Evolutionary conservation across 2,113 vertebrate genomes (phyloP).

Genomic region (Gadus macrocephalus): DNA sequence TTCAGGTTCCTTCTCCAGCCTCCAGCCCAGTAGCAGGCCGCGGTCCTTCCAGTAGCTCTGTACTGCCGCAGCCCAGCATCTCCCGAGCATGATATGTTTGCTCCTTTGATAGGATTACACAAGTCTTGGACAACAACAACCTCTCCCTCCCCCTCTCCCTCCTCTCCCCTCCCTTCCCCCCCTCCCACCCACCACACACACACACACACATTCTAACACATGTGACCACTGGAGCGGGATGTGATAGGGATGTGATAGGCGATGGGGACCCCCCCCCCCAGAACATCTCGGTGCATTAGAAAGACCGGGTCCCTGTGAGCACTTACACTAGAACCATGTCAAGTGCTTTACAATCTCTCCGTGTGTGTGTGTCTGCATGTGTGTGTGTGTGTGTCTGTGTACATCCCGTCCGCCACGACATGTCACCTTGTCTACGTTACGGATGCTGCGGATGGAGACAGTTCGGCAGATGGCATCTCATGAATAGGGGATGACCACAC

Average conservation of each 20-base stretch:
- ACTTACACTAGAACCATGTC: neutral
- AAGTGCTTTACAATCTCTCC: constrained; percentile 28
- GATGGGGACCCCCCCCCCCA: neutral
- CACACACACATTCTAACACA: neutral
- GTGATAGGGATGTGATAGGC: constrained; percentile 15
- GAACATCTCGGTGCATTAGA: constrained; percentile 19
- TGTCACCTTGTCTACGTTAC: constrained; percentile 19
- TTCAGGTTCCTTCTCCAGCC: no score
- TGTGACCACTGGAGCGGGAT: neutral
- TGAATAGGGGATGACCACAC: constrained; percentile 32
- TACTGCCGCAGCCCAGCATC: no score
- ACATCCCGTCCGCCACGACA: constrained; percentile 3
- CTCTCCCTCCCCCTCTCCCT: no score
- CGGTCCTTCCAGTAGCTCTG: no score
- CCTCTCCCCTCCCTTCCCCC: no score
- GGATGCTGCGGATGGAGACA: constrained; percentile 30
- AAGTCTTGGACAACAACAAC: no score
- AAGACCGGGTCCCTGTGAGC: neutral
- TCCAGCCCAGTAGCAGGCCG: no score
- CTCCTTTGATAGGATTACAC: no score
- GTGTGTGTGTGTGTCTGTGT: no score
- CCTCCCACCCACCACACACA: no score
- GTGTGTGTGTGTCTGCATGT: neutral
- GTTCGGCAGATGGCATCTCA: constrained; percentile 36
- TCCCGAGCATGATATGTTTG: no score